Evolutionary conservation across 2,113 vertebrate species (phyloP).

Genomic region (Coracopsis vasa): DNA sequence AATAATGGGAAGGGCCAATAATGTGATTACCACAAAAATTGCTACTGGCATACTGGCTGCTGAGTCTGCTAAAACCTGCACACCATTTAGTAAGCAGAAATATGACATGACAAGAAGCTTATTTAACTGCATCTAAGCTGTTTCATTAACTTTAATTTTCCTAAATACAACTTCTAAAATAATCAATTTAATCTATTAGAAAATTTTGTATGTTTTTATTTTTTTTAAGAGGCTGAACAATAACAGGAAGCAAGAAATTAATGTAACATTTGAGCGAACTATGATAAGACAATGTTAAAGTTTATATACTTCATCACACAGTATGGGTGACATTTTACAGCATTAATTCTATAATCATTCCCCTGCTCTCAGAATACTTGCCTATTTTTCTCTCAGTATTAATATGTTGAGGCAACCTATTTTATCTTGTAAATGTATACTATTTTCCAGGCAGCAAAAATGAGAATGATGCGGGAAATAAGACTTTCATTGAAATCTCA

Average conservation of each 20-base stretch:
- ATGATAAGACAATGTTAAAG: not conserved
- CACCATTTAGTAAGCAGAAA: slow-evolving; percentile 81
- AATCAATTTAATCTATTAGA: not conserved
- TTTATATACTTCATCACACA: not conserved
- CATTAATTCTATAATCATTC: not conserved
- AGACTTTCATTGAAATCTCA: not conserved
- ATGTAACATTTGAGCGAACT: not conserved
- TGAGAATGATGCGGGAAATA: not conserved
- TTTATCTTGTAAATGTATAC: not conserved
- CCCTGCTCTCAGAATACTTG: not conserved
- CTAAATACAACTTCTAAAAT: slow-evolving; percentile 17
- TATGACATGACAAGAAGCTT: slow-evolving; percentile 81
- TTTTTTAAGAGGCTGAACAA: not conserved
- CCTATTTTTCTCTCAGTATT: not conserved
- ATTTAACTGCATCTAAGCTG: slow-evolving; percentile 78
- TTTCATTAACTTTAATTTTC: slow-evolving; percentile 79
- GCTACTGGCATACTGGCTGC: slow-evolving; percentile 78
- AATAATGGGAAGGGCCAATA: slow-evolving; percentile 82
- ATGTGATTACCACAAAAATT: slow-evolving; percentile 76
- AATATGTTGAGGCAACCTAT: not conserved
- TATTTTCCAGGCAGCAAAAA: slow-evolving; percentile 25
- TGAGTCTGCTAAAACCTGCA: slow-evolving; percentile 83
- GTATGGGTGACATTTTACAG: not conserved
- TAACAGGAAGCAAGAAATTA: not conserved
- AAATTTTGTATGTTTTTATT: not conserved